These are phyloP conservation scores for Rhysida immarginata DNA, from an alignment of 1,140 invertebrate species.

Conservation along the genomic window DNA sequence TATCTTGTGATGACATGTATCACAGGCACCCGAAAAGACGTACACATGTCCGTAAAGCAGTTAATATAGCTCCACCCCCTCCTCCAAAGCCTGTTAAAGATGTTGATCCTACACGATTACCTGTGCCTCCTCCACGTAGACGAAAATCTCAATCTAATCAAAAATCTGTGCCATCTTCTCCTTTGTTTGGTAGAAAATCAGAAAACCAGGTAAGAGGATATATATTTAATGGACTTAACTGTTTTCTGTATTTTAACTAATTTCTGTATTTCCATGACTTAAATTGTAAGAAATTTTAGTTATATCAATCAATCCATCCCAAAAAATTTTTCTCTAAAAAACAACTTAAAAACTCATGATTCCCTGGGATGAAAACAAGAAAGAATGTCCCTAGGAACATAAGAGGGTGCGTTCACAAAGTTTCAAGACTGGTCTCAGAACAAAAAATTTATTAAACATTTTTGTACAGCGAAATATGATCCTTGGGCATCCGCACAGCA, in stretches of 20 bases:
- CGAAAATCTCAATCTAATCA: conserved; percentile 32
- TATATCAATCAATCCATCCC: no score
- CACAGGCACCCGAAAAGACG: conserved; percentile 77
- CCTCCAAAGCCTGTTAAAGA: conserved; percentile 3
- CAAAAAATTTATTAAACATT: no score
- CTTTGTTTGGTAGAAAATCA: neutral
- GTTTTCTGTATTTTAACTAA: neutral
- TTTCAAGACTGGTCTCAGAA: no score
- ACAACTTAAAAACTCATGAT: no score
- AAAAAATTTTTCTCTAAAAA: no score
- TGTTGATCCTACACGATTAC: conserved; percentile 28
- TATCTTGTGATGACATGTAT: conserved; percentile 81
- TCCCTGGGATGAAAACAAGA: no score
- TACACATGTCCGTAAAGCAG: conserved; percentile 51
- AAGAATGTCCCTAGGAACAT: no score
- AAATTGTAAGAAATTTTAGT: neutral
- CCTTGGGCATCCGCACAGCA: no score
- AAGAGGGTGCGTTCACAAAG: no score
- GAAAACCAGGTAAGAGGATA: conserved; percentile 11
- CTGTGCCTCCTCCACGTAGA: conserved; percentile 65
- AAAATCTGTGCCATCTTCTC: conserved; percentile 7
- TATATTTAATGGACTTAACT: neutral
- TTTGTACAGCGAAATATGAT: no score
- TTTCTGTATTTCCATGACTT: neutral
- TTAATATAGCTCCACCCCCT: conserved; percentile 8